phyloP scores from a whole-genome alignment of 2,797 vertebrate species.

The Microctenopoma stevenorrisi region DNA sequence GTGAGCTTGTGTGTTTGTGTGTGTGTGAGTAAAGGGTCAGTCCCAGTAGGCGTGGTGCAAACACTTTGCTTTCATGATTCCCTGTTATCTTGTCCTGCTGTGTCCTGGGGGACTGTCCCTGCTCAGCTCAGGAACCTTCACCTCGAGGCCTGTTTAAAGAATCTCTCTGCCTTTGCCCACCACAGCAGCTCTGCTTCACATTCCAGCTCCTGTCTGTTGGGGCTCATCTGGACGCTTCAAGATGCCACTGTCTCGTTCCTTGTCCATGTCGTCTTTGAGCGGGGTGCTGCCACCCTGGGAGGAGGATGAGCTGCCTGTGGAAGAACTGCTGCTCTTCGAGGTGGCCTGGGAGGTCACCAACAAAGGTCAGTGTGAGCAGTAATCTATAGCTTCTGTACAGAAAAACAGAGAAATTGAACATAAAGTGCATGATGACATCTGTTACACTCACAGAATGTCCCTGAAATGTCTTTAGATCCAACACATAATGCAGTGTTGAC shows the following conservation, averaged over 20 bases:
- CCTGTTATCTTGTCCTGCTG: slow-evolving; percentile 27
- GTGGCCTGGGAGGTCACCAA: slow-evolving; percentile 97
- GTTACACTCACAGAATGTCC: too few relatives aligned
- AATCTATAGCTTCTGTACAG: too few relatives aligned
- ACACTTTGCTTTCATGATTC: slow-evolving; percentile 14
- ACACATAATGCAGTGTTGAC: not conserved
- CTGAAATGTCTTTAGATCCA: not conserved
- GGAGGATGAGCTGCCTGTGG: slow-evolving; percentile 88
- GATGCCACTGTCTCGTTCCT: slow-evolving; percentile 91
- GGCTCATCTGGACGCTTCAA: not conserved
- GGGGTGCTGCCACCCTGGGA: slow-evolving; percentile 91
- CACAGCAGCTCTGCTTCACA: not conserved
- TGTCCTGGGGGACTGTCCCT: slow-evolving; percentile 6
- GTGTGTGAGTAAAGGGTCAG: slow-evolving; percentile 15
- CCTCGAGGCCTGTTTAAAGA: slow-evolving; percentile 9
- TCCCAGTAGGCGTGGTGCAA: slow-evolving; percentile 39
- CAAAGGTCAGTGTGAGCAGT: slow-evolving; percentile 87
- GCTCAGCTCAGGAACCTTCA: slow-evolving; percentile 26
- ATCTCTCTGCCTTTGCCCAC: not conserved
- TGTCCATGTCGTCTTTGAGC: slow-evolving; percentile 92
- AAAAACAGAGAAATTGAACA: not conserved
- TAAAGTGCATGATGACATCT: not conserved
- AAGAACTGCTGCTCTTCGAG: slow-evolving; percentile 93
- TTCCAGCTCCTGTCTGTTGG: not conserved
- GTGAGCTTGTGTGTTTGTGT: not conserved